Evolutionary conservation across 2,113 vertebrate species (phyloP).

Genomic region (Narcine bancroftii): DNA sequence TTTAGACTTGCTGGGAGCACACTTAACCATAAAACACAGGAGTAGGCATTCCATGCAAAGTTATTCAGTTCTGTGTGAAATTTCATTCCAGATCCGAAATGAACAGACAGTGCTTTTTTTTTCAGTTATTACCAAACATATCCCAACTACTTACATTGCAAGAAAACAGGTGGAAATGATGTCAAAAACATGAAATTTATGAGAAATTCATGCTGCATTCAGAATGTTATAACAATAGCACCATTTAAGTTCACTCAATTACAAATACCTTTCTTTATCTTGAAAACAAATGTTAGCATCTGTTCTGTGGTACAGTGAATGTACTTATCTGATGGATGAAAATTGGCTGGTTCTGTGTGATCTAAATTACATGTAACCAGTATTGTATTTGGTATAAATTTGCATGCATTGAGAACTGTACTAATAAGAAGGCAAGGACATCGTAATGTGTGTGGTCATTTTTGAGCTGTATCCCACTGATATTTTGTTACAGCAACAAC

Average conservation of each 20-base stretch:
- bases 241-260: background rate
- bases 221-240: background rate
- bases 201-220: background rate
- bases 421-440: background rate
- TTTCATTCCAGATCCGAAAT: background rate
- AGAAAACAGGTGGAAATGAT: background rate
- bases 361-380: background rate
- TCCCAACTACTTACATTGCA: background rate
- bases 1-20: background rate
- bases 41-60: background rate
- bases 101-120: background rate
- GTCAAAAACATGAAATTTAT: background rate
- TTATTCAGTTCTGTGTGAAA: background rate
- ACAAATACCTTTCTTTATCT: background rate
- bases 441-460: conserved; percentile 9
- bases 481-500: background rate
- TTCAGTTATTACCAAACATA: background rate
- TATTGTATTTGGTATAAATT: background rate
- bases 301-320: background rate
- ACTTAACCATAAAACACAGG: background rate
- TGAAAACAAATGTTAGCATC: background rate
- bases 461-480: conserved; percentile 26
- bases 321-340: background rate
- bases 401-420: background rate
- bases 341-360: background rate